Conservation (phyloP, 2,797 vertebrate species). For the Caiman crocodilus region DNA sequence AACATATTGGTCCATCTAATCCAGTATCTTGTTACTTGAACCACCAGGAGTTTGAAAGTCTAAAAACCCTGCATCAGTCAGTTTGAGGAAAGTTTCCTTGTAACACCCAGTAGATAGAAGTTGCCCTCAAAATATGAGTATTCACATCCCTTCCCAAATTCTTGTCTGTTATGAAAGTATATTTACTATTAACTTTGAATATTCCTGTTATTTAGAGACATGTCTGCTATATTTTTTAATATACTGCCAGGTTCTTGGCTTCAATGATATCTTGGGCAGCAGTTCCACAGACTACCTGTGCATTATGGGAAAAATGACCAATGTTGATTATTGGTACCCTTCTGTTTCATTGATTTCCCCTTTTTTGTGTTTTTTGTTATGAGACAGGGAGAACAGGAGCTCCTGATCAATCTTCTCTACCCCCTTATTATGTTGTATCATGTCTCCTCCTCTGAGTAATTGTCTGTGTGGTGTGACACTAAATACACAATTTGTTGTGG, state of each 20-base stretch:
- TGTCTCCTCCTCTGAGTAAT: background rate
- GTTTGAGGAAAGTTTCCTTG: conserved; percentile 22
- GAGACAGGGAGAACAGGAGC: background rate
- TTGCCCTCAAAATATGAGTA: background rate
- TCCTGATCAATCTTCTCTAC: background rate
- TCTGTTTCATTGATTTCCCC: background rate
- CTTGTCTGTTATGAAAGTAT: conserved; percentile 30
- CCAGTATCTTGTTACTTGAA: background rate
- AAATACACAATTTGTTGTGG: background rate
- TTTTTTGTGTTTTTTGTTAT: background rate
- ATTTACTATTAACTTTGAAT: background rate
- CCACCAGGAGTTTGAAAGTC: background rate
- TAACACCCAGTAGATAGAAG: background rate
- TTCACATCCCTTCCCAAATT: conserved; percentile 18
- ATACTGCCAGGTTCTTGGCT: background rate
- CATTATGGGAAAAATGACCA: background rate
- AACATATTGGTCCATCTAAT: background rate
- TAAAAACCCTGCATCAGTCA: conserved; percentile 18
- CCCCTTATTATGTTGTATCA: conserved; percentile 20
- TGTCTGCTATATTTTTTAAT: background rate
- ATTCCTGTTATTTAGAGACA: background rate
- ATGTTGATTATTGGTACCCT: background rate
- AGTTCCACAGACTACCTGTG: background rate
- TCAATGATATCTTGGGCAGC: background rate
- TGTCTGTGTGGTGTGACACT: background rate